Evolutionary conservation across 35 echinoderm and acorn worm genomes (phyloP), one percentile per base, ranked within the genome.

Genomic region (Stichopus chloronotus): DNA sequence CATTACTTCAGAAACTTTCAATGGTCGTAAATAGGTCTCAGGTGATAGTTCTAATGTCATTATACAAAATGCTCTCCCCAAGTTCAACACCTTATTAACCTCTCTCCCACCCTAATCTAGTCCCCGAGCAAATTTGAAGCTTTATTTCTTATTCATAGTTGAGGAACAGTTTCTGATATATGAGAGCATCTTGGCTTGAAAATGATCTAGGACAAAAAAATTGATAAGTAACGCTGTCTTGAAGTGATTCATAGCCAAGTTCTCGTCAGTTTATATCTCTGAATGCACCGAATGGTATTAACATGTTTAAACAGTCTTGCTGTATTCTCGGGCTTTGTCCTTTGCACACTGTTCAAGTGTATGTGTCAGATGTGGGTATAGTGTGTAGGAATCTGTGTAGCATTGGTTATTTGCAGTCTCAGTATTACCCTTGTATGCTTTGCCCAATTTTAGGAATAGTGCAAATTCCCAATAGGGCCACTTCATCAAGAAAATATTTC

Each of bases 21-120:
- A 55, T 6, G 5, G 80, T 55, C 53, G 52, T 83, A 83, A 83
- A 12, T 83, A 56, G 80, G 80, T 83, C 80, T 83, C 53, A 12
- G 80, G 80, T 83, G 55, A 83, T 57, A 19, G 3, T 14, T 83
- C 69, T 85, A 57, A 85, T 85, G 19, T 85, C 82, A 85, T 85
- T 85, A 85, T n/a, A 58, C 82, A 16, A 19, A 6, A 56, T 85
- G 19, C 53, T 23, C 55, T 85, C 17, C 56, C 57, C 82, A 85
- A 85, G 82, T 85, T 85, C 82, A 85, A 85, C 82, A 85, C 82
- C 82, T 85, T 58, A 85, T 58, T 85, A 85, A 85, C 82, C 14
- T 85, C 56, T 56, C 55, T 85, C 82, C 82, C 82, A 23, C 82
- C 82, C 82, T 85, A 85, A 85, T 85, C 82, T 85, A 85, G 82